phyloP scores from a whole-genome alignment of 2,888 invertebrate genomes.

The Zeuzera pyrina region DNA sequence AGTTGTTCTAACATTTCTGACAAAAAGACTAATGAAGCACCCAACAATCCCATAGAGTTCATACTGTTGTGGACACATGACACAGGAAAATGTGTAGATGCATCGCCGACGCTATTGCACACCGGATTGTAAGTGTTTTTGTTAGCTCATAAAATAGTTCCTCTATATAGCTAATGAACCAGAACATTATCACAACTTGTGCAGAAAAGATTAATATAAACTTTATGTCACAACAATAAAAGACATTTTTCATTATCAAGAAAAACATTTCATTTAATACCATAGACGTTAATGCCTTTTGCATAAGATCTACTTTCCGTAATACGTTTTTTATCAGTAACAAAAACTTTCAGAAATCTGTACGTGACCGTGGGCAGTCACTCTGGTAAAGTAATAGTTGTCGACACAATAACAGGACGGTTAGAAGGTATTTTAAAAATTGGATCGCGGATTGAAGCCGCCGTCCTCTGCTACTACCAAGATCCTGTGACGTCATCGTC shows the following conservation, averaged over 20 bases:
- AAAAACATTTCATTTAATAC: too few relatives aligned
- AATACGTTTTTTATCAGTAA: too few relatives aligned
- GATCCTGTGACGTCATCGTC: conserved; percentile 19
- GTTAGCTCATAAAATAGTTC: too few relatives aligned
- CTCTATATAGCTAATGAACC: too few relatives aligned
- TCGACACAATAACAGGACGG: conserved; percentile 69
- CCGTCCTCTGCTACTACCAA: conserved; percentile 54
- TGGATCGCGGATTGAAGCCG: conserved; percentile 83
- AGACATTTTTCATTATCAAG: conserved; percentile 2
- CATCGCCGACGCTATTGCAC: conserved; percentile 76
- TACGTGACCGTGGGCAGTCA: conserved; percentile 72
- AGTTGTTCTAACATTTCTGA: conserved; percentile 9
- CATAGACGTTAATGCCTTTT: too few relatives aligned
- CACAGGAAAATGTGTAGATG: conserved; percentile 87
- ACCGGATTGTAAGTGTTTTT: conserved; percentile 60
- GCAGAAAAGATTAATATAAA: too few relatives aligned
- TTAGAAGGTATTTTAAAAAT: conserved; percentile 62
- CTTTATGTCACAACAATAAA: too few relatives aligned
- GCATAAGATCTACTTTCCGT: too few relatives aligned
- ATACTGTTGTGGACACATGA: conserved; percentile 73
- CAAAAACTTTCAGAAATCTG: conserved; percentile 47
- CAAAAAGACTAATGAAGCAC: conserved; percentile 18
- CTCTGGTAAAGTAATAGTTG: conserved; percentile 78
- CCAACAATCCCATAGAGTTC: conserved; percentile 27
- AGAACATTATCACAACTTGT: too few relatives aligned